These are phyloP conservation scores for Eutolmus rufibarbis DNA, from an alignment of 2,888 invertebrate genomes.

Conservation along the genomic window DNA sequence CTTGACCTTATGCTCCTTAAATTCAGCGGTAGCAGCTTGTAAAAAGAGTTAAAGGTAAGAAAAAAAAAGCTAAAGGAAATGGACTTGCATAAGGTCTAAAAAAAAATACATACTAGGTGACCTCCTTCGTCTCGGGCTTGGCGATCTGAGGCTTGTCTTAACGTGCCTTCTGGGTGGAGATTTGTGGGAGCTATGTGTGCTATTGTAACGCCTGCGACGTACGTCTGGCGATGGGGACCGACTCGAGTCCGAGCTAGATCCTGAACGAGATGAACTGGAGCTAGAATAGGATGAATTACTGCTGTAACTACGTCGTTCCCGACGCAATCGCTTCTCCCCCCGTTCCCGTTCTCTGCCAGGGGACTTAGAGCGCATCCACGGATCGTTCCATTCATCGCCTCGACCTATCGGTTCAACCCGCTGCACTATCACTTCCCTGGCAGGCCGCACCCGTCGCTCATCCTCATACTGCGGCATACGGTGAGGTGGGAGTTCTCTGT, in stretches of 20 bases:
- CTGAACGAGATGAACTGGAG: conserved; percentile 74
- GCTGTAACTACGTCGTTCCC: conserved; percentile 60
- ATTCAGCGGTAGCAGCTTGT: conserved; percentile 44
- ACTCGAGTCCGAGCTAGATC: conserved; percentile 69
- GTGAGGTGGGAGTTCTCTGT: conserved; percentile 66
- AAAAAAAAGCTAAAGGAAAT: neutral
- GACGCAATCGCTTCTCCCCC: conserved; percentile 54
- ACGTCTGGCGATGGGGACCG: conserved; percentile 57
- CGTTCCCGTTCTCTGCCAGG: conserved; percentile 65
- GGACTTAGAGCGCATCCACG: conserved; percentile 86
- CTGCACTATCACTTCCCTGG: conserved; percentile 80
- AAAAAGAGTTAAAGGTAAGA: neutral
- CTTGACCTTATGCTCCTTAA: conserved; percentile 46
- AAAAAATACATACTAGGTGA: conserved; percentile 55
- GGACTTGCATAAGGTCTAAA: neutral
- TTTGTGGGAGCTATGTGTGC: conserved; percentile 54
- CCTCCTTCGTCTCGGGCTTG: conserved; percentile 57
- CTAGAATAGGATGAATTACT: conserved; percentile 61
- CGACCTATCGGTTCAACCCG: conserved; percentile 67
- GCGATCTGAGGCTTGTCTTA: conserved; percentile 53
- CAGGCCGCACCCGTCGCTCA: conserved; percentile 69
- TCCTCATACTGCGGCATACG: conserved; percentile 68
- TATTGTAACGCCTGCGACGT: conserved; percentile 57
- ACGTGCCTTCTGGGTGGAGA: conserved; percentile 54
- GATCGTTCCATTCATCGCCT: conserved; percentile 94